Conservation (phyloP, 2,888 invertebrate genomes). For the Schrankia costaestrigalis region DNA sequence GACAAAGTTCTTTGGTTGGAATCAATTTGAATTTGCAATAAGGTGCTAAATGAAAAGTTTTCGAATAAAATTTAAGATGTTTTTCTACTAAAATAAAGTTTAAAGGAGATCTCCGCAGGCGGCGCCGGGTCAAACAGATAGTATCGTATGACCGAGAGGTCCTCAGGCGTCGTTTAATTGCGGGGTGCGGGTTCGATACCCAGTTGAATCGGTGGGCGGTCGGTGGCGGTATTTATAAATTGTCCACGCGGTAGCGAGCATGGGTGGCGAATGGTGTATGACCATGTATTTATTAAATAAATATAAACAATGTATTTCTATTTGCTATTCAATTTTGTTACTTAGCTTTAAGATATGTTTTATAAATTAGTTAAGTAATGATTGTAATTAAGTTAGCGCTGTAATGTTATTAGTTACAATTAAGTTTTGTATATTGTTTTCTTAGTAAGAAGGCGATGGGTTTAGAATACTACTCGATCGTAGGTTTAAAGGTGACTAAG, state of each 20-base stretch:
- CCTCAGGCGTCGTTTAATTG: conserved; percentile 71
- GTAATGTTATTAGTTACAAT: no score
- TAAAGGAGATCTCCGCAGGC: conserved; percentile 53
- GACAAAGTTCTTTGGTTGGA: no score
- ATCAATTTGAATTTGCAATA: no score
- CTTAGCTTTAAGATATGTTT: conserved; percentile 1
- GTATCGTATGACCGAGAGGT: conserved; percentile 63
- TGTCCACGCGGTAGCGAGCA: conserved; percentile 55
- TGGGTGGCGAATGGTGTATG: conserved; percentile 49
- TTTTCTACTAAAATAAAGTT: conserved; percentile 19
- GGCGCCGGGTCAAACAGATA: conserved; percentile 59
- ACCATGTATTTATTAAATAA: conserved; percentile 21
- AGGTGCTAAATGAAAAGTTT: no score
- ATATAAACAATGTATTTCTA: conserved; percentile 18
- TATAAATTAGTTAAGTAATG: no score
- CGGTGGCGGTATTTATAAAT: conserved; percentile 60
- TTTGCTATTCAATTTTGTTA: conserved; percentile 13
- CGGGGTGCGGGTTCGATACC: conserved; percentile 57
- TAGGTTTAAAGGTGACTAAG: no score
- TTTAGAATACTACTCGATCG: no score
- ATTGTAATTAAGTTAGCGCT: no score
- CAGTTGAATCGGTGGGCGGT: conserved; percentile 62
- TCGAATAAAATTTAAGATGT: conserved; percentile 20
- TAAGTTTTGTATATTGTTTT: no score
- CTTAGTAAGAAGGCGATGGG: no score